These are phyloP conservation scores for Cosmia trapezina DNA, from an alignment of 2,888 invertebrate species.

Conservation along the genomic window DNA sequence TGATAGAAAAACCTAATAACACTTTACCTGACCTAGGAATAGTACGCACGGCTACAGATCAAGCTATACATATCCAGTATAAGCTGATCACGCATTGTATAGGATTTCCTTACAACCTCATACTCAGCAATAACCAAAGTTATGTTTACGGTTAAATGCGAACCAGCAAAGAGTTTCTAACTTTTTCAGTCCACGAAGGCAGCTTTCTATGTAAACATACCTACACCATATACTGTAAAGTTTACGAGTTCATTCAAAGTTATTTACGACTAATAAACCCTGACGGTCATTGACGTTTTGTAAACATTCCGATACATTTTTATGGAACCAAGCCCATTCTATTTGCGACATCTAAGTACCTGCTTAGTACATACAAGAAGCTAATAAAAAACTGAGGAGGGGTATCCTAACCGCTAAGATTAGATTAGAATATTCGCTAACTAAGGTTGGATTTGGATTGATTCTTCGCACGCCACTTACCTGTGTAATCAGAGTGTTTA, in stretches of 20 bases:
- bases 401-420: too few species aligned
- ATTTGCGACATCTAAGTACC: not conserved
- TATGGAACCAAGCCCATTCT: constrained; percentile 29
- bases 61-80: too few species aligned
- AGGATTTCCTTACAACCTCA: not conserved
- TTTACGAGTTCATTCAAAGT: constrained; percentile 18
- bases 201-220: not conserved
- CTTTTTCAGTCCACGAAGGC: not conserved
- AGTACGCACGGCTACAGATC: too few species aligned
- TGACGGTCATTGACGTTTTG: not conserved
- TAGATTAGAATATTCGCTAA: too few species aligned
- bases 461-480: too few species aligned
- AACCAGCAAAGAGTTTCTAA: not conserved
- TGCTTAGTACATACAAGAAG: not conserved
- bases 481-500: too few species aligned
- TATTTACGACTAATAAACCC: constrained; percentile 25
- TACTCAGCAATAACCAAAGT: not conserved
- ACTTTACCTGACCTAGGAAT: too few species aligned
- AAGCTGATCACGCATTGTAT: too few species aligned
- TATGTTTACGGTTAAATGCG: too few species aligned
- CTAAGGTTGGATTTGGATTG: too few species aligned
- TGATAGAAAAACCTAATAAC: not conserved
- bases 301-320: constrained; percentile 15
- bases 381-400: not conserved
- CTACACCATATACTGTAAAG: not conserved